Evolutionary conservation across 2,113 vertebrate genomes (phyloP).

Genomic region (Saiga tatarica): DNA sequence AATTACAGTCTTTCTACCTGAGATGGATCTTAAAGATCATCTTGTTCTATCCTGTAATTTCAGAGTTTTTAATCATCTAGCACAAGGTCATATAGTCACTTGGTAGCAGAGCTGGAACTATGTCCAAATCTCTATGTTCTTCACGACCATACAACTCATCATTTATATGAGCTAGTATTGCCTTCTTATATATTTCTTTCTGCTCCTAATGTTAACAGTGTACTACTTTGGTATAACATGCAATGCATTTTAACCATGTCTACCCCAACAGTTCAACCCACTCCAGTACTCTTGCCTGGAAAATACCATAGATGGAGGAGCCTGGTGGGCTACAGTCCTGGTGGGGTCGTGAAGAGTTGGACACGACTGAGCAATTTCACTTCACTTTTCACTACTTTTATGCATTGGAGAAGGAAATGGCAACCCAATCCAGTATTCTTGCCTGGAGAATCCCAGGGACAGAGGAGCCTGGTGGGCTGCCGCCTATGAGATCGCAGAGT

Average conservation of each 20-base stretch:
- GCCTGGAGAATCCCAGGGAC: too few relatives aligned
- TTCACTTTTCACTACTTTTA: too few relatives aligned
- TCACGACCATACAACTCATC: neutral
- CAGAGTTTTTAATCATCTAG: neutral
- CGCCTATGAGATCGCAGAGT: too few relatives aligned
- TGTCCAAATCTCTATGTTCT: neutral
- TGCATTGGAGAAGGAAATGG: neutral
- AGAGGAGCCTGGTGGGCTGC: too few relatives aligned
- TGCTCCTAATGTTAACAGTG: neutral
- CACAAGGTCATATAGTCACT: neutral
- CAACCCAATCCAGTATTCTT: neutral
- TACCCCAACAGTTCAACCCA: neutral
- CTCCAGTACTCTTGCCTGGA: neutral
- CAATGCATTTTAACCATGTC: neutral
- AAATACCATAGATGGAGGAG: neutral
- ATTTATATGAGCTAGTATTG: neutral
- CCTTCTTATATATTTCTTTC: neutral
- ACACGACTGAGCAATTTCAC: neutral
- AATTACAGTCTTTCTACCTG: conserved; percentile 49
- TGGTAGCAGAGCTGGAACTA: neutral
- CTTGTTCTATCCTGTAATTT: conserved; percentile 31
- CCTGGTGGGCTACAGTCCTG: neutral
- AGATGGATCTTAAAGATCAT: neutral
- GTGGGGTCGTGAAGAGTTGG: rapidly evolving
- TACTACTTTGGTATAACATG: neutral